phyloP scores from a whole-genome alignment of 2,797 vertebrate genomes.

The Vipera ursinii region DNA sequence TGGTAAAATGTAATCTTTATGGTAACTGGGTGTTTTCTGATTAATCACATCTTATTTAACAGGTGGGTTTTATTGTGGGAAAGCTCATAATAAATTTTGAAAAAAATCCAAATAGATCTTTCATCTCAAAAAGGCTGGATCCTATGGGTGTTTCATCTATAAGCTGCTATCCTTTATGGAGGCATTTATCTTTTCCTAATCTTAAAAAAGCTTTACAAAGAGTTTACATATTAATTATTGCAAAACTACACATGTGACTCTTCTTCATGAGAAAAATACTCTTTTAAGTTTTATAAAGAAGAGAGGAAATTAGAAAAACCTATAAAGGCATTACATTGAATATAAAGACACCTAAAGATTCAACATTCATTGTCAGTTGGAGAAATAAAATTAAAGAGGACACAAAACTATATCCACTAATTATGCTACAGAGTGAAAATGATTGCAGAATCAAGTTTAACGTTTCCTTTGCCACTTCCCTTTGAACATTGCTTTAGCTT shows the following conservation, averaged over 20 bases:
- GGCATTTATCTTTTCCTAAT: neutral
- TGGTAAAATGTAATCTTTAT: neutral
- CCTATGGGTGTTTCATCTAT: neutral
- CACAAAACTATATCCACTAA: neutral
- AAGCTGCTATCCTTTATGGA: neutral
- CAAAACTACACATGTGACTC: neutral
- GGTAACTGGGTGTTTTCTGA: neutral
- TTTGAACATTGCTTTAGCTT: neutral
- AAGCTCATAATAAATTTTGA: neutral
- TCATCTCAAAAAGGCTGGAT: neutral
- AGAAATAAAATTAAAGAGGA: neutral
- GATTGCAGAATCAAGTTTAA: neutral
- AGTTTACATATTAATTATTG: neutral
- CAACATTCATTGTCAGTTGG: neutral
- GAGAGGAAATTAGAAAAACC: neutral
- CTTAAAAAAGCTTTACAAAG: neutral
- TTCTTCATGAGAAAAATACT: neutral
- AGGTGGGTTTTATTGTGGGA: neutral
- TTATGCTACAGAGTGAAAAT: neutral
- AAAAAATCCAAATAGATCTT: neutral
- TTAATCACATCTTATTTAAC: neutral
- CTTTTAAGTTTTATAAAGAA: neutral
- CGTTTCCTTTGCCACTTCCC: constrained; percentile 7
- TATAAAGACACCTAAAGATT: neutral
- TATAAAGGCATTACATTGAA: neutral